Evolutionary conservation across 2,888 invertebrate species (phyloP), one percentile per base, ranked within the genome.

Genomic region (Empis stercorea): DNA sequence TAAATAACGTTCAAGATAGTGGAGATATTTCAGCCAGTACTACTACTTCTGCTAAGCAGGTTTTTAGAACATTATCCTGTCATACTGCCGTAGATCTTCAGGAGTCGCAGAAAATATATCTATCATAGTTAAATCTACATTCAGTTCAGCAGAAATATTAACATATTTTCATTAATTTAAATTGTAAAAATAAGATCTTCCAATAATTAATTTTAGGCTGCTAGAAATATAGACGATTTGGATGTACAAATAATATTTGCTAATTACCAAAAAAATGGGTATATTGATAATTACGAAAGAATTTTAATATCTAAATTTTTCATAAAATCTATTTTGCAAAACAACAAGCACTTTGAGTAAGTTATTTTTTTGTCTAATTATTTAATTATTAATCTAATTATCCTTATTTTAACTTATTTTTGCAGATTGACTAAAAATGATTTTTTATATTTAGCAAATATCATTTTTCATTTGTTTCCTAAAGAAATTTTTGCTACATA

Each of bases 201-300:
- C 30, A 30, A 43, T 16, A 32, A 30, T 43, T 13, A 32, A 43
- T 42, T 42, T 30, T 32, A 11, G 32, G 43, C 27, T 30, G 16
- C 30, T 43, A 30, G 16, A 43, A 30, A 32, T 16, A 43, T 15
- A 43, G 4, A n/a, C 14, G 43, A 43, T 30, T 43, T 43, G 43
- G 43, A 43, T 30, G 30, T 32, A 15, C 17, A 13, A 30, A 43
- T 43, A 43, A 43, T 43, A 30, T 17, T 43, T 17, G 30, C 43
- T n/a, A 43, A 43, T 10, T 30, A 32, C 34, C 2, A 16, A 32
- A 30, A 32, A 32, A 32, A 16, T 43, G 10, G 14, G 16, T 13
- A 30, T 43, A 32, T 43, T 11, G 43, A 43, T 43, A 43, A 32
- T 30, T 32, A 43, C 14, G 43, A 43, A 32, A 43, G 43, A 43